phyloP scores from a whole-genome alignment of 1,140 invertebrate genomes.

The Xylocopa sonorina region DNA sequence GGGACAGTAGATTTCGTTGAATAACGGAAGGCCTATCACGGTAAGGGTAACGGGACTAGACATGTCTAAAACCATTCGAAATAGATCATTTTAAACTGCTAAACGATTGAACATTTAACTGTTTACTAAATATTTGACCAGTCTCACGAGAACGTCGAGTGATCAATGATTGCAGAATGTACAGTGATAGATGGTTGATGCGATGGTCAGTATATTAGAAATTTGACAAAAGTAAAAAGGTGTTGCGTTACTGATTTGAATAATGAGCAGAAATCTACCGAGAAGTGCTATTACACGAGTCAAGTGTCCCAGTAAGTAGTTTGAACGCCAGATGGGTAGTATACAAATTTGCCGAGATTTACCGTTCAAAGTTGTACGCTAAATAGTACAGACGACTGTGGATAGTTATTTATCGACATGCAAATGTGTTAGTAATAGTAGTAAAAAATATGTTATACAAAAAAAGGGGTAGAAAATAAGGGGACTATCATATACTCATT shows the following conservation, averaged over 20 bases:
- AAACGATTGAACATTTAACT: background rate
- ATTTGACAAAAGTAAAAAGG: background rate
- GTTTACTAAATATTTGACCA: background rate
- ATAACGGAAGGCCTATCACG: constrained; percentile 18
- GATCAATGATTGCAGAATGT: background rate
- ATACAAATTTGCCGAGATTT: background rate
- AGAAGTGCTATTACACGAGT: background rate
- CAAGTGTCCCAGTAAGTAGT: background rate
- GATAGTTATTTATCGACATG: background rate
- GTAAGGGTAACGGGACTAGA: background rate
- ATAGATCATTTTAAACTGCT: background rate
- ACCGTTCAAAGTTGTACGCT: background rate
- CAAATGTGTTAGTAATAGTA: background rate
- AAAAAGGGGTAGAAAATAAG: background rate
- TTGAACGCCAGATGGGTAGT: background rate
- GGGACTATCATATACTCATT: background rate
- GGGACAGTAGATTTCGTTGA: constrained; percentile 17
- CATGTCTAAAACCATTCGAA: background rate
- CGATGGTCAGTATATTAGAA: background rate
- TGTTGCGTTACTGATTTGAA: background rate
- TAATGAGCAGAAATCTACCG: background rate
- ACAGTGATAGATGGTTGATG: background rate
- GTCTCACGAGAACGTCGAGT: background rate
- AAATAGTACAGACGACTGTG: background rate
- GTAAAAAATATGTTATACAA: background rate